Base-by-base conservation (phyloP, 2,797 vertebrate species). In the Pelodytes ibericus region DNA sequence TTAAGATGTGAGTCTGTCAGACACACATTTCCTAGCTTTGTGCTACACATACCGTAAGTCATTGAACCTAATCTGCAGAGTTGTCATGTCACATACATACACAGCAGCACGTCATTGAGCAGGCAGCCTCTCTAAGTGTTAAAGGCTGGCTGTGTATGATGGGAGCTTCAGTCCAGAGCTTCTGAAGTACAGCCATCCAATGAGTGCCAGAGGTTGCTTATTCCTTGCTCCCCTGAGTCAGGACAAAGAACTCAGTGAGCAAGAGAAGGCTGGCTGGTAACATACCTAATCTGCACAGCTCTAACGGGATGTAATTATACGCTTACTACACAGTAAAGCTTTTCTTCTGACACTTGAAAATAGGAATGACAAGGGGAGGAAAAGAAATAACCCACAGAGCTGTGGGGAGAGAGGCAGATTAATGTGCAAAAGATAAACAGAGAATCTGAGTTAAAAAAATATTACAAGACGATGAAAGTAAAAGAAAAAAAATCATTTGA, bases 371-470 rank as follows among this genome's bases (percentile, higher is more conserved):
- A 77, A 71, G 74, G 51, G 44, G 44, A 16, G 60, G 33, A 71
- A 71, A 77, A 58, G 27, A 13, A 71, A 71, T 57, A 63, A 57
- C 16, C 25, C 27, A 16, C 24, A 24, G 58, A 39, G 58, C 30
- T 36, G n/a, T n/a, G n/a, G 24, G 75, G 58, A 59, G 51, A n/a
- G 47, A 15, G 49, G 75, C 39, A 71, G 68, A 65, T 71, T 77
- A 77, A 57, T 64, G 75, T 39, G 65, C n/a, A 71, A 71, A 36
- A 26, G 60, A 77, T 77, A 77, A 71, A 64, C 60, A 77, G 67
- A 63, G 47, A 71, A 33, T 16, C 16, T 31, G 59, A 24, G 11
- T 33, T 24, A 27, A 25, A 20, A 59, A 71, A 71, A 71, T 77
- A 71, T 77, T 64, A 76, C 56, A 53, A n/a, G 39, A 68, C 3